Conservation (phyloP, 2,797 vertebrate genomes). For the Syngnathus rostellatus region DNA sequence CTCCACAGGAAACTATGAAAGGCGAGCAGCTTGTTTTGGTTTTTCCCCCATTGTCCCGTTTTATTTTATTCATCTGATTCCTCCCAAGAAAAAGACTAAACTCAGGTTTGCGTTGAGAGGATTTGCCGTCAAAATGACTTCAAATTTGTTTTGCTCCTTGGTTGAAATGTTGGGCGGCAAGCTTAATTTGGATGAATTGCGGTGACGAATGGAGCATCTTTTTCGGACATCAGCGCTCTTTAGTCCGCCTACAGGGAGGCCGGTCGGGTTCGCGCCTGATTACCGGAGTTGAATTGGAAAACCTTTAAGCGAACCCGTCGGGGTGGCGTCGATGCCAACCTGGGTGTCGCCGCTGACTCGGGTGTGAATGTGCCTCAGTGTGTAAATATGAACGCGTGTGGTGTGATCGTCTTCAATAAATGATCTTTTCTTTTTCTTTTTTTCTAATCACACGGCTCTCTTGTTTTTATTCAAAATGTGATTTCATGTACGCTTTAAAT, state of each 20-base stretch:
- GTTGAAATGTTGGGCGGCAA: background rate
- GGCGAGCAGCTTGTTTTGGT: background rate
- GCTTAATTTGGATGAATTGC: background rate
- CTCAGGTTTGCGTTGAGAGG: conserved; percentile 8
- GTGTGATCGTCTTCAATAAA: conserved; percentile 62
- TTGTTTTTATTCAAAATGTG: background rate
- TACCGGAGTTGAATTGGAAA: conserved; percentile 9
- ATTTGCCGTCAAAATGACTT: conserved; percentile 2
- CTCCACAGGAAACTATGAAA: background rate
- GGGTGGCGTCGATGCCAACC: background rate
- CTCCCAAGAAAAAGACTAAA: conserved; percentile 3
- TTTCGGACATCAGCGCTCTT: background rate
- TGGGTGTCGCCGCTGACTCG: conserved; percentile 6
- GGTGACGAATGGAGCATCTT: background rate
- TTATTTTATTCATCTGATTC: background rate
- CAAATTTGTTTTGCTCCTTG: no score
- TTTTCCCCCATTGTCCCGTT: background rate
- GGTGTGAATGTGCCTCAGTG: conserved; percentile 11
- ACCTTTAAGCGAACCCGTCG: conserved; percentile 18
- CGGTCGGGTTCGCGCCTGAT: background rate
- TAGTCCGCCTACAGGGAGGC: background rate
- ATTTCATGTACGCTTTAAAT: no score
- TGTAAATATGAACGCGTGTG: conserved; percentile 8
- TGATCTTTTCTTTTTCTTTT: conserved; percentile 47
- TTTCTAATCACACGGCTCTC: conserved; percentile 46